These are phyloP conservation scores for Leptarthrus brevirostris DNA, from an alignment of 2,888 invertebrate genomes.

Conservation along the genomic window DNA sequence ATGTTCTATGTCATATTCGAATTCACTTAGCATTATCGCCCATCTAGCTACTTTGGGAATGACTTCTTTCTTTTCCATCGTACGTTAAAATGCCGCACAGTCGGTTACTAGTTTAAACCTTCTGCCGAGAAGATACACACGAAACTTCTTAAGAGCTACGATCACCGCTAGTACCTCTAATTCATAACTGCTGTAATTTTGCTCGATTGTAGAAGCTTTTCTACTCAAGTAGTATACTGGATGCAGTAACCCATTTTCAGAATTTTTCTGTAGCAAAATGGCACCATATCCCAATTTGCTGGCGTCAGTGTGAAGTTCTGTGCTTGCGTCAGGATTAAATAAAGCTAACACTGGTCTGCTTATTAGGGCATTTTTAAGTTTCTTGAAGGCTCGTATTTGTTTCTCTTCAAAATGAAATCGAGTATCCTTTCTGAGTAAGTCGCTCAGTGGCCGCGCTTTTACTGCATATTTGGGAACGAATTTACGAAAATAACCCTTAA, in stretches of 20 bases:
- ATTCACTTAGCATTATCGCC: not conserved
- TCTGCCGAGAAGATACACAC: too few species aligned
- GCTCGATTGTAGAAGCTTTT: conserved; percentile 56
- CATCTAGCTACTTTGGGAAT: not conserved
- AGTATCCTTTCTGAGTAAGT: not conserved
- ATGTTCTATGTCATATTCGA: not conserved
- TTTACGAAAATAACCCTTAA: not conserved
- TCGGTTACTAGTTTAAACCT: too few species aligned
- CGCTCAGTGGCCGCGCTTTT: not conserved
- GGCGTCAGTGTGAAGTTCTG: conserved; percentile 57
- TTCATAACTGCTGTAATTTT: too few species aligned
- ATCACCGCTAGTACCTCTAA: conserved; percentile 59
- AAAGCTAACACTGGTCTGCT: conserved; percentile 1
- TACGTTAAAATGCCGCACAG: too few species aligned
- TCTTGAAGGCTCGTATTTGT: not conserved
- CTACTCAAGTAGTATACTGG: conserved; percentile 59
- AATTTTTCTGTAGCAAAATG: not conserved
- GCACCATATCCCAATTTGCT: conserved; percentile 45
- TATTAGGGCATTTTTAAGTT: not conserved
- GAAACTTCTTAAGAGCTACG: not conserved
- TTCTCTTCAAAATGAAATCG: not conserved
- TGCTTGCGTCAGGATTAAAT: conserved; percentile 37
- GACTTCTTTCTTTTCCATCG: not conserved
- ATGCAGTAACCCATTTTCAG: conserved; percentile 40
- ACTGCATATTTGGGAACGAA: not conserved